Evolutionary conservation across 30 jellyfish, hydroid and myxozoan genomes (phyloP).

Genomic region (Pelagia noctiluca): DNA sequence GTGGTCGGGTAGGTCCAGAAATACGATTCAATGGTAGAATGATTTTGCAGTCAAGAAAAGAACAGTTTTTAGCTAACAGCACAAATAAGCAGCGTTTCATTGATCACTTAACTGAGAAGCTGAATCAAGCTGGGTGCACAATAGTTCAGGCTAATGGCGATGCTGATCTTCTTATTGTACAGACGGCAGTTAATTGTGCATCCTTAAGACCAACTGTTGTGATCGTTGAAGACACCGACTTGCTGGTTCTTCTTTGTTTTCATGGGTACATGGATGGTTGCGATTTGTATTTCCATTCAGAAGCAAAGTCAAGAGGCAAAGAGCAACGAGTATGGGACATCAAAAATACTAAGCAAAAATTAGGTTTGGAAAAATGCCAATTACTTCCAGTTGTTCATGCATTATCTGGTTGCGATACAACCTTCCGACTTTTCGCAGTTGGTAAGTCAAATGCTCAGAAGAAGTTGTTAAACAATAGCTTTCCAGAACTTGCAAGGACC

Average conservation of each 20-base stretch:
- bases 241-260: slow-evolving; percentile 47
- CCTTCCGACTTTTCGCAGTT: slow-evolving; percentile 38
- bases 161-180: slow-evolving; percentile 56
- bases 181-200: slow-evolving; percentile 39
- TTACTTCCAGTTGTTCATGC: slow-evolving; percentile 38
- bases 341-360: not conserved
- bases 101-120: slow-evolving; percentile 1
- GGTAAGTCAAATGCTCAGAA: no score
- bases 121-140: slow-evolving; percentile 21
- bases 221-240: slow-evolving; percentile 60
- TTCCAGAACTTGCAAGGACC: no score
- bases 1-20: slow-evolving; percentile 22
- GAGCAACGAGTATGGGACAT: slow-evolving; percentile 53
- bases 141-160: slow-evolving; percentile 38
- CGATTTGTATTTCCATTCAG: no score
- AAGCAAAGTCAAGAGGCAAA: no score
- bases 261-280: slow-evolving; percentile 52
- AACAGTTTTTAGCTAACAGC: slow-evolving; percentile 38
- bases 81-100: slow-evolving; percentile 43
- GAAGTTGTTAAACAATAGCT: no score
- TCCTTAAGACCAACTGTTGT: slow-evolving; percentile 26
- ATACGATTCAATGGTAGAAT: slow-evolving; percentile 45
- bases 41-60: slow-evolving; percentile 44
- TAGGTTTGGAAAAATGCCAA: slow-evolving; percentile 37
- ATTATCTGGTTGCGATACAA: slow-evolving; percentile 52